Conservation (phyloP, 1,140 invertebrate species). For the Caenorhabditis brenneri region DNA sequence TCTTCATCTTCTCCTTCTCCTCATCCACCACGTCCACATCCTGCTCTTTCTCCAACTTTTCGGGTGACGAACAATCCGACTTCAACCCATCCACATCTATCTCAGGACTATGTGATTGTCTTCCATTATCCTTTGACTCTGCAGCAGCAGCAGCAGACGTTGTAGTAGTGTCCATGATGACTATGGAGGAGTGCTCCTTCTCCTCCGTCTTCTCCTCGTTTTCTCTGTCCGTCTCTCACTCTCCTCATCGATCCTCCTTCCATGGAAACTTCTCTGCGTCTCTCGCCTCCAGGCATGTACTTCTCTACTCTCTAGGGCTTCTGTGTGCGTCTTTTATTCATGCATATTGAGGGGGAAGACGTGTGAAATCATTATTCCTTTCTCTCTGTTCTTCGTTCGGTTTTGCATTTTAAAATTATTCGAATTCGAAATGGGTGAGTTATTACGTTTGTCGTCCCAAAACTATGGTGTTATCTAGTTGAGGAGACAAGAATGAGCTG, state of each 20-base stretch:
- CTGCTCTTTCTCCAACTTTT: not conserved
- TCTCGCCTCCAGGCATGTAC: not conserved
- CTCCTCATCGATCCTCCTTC: conserved; percentile 21
- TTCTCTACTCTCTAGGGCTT: not conserved
- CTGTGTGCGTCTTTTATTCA: not conserved
- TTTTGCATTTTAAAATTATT: not conserved
- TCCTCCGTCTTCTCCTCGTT: not conserved
- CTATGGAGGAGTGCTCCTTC: not conserved
- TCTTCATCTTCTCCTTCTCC: not conserved
- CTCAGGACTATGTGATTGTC: not conserved
- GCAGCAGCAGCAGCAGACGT: not conserved
- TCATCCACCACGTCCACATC: not conserved
- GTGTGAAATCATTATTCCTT: not conserved
- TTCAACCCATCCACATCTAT: conserved; percentile 17
- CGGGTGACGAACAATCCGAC: not conserved
- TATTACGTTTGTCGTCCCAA: not conserved
- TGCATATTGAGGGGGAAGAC: too few species aligned
- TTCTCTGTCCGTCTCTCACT: not conserved
- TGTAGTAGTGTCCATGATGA: not conserved
- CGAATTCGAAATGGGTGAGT: conserved; percentile 22
- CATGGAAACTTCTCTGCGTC: not conserved
- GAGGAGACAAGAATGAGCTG: too few species aligned
- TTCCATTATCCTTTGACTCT: not conserved
- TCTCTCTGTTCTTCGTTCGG: not conserved
- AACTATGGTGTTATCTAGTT: too few species aligned